phyloP scores from a whole-genome alignment of 2,797 vertebrate genomes.

The Melanotaenia maccullochi region DNA sequence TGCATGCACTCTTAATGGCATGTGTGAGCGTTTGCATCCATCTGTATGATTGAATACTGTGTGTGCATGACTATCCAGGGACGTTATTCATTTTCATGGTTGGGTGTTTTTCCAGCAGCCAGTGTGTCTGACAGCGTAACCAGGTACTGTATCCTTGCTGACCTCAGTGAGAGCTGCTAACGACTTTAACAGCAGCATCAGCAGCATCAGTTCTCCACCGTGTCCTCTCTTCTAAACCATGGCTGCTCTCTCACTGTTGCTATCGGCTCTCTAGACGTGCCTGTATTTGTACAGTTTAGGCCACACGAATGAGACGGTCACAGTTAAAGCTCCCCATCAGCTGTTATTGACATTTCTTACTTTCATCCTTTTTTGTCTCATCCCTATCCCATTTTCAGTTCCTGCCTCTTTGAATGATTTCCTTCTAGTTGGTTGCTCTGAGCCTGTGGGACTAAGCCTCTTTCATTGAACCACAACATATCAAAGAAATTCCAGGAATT shows the following conservation, averaged over 20 bases:
- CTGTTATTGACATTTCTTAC: slow-evolving; percentile 18
- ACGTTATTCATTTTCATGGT: slow-evolving; percentile 66
- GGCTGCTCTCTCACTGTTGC: slow-evolving; percentile 7
- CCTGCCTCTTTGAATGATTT: slow-evolving; percentile 28
- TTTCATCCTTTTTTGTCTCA: not conserved
- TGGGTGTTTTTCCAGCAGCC: slow-evolving; percentile 60
- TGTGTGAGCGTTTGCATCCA: slow-evolving; percentile 16
- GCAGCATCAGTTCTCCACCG: slow-evolving; percentile 30
- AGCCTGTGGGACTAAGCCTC: slow-evolving; percentile 38
- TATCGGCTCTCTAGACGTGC: slow-evolving; percentile 5
- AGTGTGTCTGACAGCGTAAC: slow-evolving; percentile 61
- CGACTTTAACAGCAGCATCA: slow-evolving; percentile 72
- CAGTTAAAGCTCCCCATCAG: slow-evolving; percentile 48
- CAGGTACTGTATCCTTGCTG: slow-evolving; percentile 72
- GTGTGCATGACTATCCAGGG: slow-evolving; percentile 49
- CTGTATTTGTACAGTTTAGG: slow-evolving; percentile 9
- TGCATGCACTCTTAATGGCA: slow-evolving; percentile 9
- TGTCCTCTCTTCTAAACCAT: slow-evolving; percentile 28
- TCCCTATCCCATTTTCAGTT: not conserved
- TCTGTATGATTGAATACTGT: slow-evolving; percentile 54
- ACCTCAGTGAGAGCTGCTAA: slow-evolving; percentile 62
- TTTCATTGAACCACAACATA: slow-evolving; percentile 48
- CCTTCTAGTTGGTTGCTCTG: slow-evolving; percentile 38
- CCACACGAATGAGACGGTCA: slow-evolving; percentile 1
- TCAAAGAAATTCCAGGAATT: slow-evolving; percentile 68